Percentiles rank a stretch among this genome's conserved stretches.
Evolutionary conservation across 2,888 invertebrate genomes (phyloP).

Genomic region (Lottia gigantea): DNA sequence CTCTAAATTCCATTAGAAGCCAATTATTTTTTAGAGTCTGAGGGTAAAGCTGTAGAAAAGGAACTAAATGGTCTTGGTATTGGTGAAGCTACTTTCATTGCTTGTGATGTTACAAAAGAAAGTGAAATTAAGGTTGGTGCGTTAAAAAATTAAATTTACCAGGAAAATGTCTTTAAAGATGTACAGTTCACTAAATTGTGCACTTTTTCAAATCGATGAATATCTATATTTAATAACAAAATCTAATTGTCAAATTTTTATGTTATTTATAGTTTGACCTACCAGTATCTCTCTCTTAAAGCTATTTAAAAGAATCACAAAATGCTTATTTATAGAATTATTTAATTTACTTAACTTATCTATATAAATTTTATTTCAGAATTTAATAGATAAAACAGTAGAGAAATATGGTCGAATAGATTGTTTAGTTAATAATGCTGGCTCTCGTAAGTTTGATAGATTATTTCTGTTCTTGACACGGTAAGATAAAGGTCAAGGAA

Average conservation of each 20-base stretch:
- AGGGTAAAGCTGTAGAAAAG: conserved; percentile 50
- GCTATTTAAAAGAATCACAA: no score
- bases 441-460: conserved; percentile 55
- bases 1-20: no score
- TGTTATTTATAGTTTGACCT: no score
- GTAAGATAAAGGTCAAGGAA: not conserved
- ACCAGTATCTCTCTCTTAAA: no score
- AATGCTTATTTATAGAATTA: not conserved
- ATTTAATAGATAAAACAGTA: conserved; percentile 56
- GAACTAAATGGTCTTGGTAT: conserved; percentile 57
- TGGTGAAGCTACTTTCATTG: conserved; percentile 55
- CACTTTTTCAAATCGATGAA: no score
- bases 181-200: no score
- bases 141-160: not conserved
- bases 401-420: conserved; percentile 59
- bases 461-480: not conserved
- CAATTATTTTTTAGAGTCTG: conserved; percentile 39
- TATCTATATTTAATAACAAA: no score
- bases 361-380: conserved; percentile 42
- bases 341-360: not conserved
- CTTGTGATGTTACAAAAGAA: conserved; percentile 61
- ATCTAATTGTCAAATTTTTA: no score
- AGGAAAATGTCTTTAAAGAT: not conserved
- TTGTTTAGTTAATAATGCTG: conserved; percentile 66
- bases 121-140: conserved; percentile 56